Evolutionary conservation across 2,113 vertebrate genomes (phyloP), one percentile per base, ranked within the genome.

Genomic region (Semnornis frantzii): DNA sequence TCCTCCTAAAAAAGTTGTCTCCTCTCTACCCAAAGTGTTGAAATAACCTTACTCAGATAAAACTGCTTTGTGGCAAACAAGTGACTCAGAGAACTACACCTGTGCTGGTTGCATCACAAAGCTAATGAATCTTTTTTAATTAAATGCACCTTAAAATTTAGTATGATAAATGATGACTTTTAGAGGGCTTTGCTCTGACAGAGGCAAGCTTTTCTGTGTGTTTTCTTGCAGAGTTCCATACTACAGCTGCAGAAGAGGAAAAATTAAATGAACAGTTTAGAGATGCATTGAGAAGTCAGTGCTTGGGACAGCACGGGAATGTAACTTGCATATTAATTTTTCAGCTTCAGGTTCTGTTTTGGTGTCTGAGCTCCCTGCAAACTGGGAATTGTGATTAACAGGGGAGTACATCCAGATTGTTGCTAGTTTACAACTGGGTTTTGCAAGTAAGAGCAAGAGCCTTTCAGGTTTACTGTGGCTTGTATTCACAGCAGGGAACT

Each of bases 1-100:
- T 12, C 20, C 20, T 59, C 5, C 12, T 62, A 31, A 57, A 68
- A 75, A 54, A 21, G 72, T 42, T 52, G 31, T 14, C 55, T 88
- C 15, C 24, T 83, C 28, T 75, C 12, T 57, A n/a, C 34, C 59
- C 30, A 13, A 79, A 76, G 19, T 60, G 76, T 83, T 78, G 86
- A 60, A 78, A 81, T 66, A 34, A 31, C 25, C 10, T 66, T 73
- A 63, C 30, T 59, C 39, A 63, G 89, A 44, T 70, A 20, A 80
- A 86, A 54, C 28, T 76, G 28, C 13, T 78, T 46, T 74, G 78
- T 85, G 74, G 62, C 42, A 87, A 93, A 52, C 65, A 77, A 69
- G 42, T 78, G 77, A 92, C 81, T 94, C 80, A 83, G 60, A 83
- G 69, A 90, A 12, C 48, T 78, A 52, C 65, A 90, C 91, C 65